A percentile compares a stretch with the other conserved stretches of the same genome.
Conservation (phyloP, 2,888 invertebrate genomes). For the Cheilosia soror region DNA sequence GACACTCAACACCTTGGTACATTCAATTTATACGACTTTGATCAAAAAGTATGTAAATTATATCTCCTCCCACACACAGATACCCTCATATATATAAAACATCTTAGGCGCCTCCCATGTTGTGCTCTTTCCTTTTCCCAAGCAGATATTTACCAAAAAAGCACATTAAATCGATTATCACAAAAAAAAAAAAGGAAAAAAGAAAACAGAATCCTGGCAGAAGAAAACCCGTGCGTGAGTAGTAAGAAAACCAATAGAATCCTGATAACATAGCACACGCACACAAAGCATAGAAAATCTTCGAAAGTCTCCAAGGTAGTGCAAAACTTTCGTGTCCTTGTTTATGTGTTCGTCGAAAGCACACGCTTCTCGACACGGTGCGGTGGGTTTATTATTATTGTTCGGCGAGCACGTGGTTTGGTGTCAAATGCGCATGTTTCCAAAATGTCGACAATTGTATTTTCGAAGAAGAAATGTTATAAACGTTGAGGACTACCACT, state of each 20-base stretch:
- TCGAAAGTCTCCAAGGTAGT: slow-evolving; percentile 54
- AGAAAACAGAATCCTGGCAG: slow-evolving; percentile 27
- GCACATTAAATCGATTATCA: slow-evolving; percentile 71
- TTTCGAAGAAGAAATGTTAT: slow-evolving; percentile 11
- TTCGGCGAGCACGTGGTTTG: slow-evolving; percentile 58
- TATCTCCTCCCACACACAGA: slow-evolving; percentile 68
- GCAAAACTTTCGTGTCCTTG: slow-evolving; percentile 29
- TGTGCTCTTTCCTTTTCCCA: slow-evolving; percentile 52
- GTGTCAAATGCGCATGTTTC: slow-evolving; percentile 62
- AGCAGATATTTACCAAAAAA: slow-evolving; percentile 63
- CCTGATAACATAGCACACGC: slow-evolving; percentile 62
- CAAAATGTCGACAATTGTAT: slow-evolving; percentile 20
- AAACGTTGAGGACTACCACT: background rate
- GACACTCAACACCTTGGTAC: slow-evolving; percentile 13
- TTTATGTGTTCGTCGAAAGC: slow-evolving; percentile 40
- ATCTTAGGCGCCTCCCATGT: slow-evolving; percentile 70
- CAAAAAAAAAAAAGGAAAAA: slow-evolving; percentile 35
- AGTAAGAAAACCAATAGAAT: slow-evolving; percentile 72
- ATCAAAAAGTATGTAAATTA: slow-evolving; percentile 45
- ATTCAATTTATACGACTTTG: slow-evolving; percentile 9
- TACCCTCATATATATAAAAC: slow-evolving; percentile 33
- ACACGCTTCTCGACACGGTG: background rate
- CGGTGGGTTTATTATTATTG: slow-evolving; percentile 27
- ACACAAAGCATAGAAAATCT: slow-evolving; percentile 42
- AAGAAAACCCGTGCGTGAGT: slow-evolving; percentile 66